Evolutionary conservation across 2,113 vertebrate species (phyloP).

Genomic region (Neotoma lepida): DNA sequence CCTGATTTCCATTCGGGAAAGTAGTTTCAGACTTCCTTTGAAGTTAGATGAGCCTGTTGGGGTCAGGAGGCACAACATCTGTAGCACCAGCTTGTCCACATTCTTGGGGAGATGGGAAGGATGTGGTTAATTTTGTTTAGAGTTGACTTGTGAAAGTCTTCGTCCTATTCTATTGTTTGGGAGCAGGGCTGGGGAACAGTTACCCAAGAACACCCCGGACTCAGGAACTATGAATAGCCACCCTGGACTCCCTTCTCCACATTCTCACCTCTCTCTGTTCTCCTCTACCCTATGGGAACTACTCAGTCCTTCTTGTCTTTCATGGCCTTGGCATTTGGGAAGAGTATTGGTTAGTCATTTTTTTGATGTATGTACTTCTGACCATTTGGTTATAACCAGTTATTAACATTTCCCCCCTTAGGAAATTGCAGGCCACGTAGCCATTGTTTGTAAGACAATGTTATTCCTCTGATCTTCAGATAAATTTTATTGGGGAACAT

Average conservation of each 20-base stretch:
- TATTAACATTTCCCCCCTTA: background rate
- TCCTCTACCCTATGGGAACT: background rate
- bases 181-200: background rate
- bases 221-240: background rate
- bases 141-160: background rate
- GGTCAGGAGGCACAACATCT: background rate
- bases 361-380: background rate
- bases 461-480: no score
- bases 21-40: constrained; percentile 8
- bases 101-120: background rate
- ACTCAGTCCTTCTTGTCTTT: constrained; percentile 18
- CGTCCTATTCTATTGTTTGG: background rate
- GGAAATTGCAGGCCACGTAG: background rate
- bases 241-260: background rate
- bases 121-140: background rate
- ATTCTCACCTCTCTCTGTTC: background rate
- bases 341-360: background rate
- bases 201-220: background rate
- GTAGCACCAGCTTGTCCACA: background rate
- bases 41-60: constrained; percentile 1
- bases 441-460: no score
- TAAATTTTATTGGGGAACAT: no score
- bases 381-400: background rate
- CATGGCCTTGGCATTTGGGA: background rate
- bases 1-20: constrained; percentile 20